These are phyloP conservation scores for Aurelia sp. DNA, from an alignment of 30 jellyfish, hydroid and myxozoan genomes.

Conservation along the genomic window DNA sequence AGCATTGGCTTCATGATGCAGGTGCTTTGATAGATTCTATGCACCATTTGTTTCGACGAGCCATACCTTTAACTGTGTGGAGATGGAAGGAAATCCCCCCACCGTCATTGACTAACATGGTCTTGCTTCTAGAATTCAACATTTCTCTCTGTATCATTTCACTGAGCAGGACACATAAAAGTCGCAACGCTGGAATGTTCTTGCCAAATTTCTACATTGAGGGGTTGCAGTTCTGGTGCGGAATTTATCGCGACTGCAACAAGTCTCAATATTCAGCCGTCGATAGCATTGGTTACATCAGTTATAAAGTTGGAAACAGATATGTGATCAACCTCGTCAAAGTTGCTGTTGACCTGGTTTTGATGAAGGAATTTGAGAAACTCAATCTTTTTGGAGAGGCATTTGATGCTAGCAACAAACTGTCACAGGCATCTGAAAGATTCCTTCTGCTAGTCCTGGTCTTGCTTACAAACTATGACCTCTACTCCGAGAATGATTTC, in stretches of 20 bases:
- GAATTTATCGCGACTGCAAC: not conserved
- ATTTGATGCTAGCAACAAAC: not conserved
- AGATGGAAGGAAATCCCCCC: not conserved
- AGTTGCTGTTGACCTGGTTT: not conserved
- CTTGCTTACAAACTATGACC: constrained; percentile 15
- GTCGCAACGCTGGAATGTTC: not conserved
- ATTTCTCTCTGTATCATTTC: constrained; percentile 31
- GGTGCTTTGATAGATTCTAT: constrained; percentile 20
- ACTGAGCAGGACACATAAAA: constrained; percentile 3
- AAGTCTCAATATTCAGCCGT: constrained; percentile 16
- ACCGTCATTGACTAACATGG: constrained; percentile 19
- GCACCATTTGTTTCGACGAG: constrained; percentile 31
- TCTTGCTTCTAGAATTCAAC: constrained; percentile 46
- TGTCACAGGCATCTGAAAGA: constrained; percentile 3
- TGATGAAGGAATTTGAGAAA: not conserved
- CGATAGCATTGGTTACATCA: constrained; percentile 7
- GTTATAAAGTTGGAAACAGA: not conserved
- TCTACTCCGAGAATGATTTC: not conserved
- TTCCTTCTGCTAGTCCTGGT: constrained; percentile 37
- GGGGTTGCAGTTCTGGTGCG: constrained; percentile 50
- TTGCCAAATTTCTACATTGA: constrained; percentile 48
- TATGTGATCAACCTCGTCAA: not conserved
- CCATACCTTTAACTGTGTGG: not conserved
- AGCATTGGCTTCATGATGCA: constrained; percentile 24
- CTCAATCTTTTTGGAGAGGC: constrained; percentile 19